Evolutionary conservation across 2,888 invertebrate genomes (phyloP).

Genomic region (Halocaridina rubra): DNA sequence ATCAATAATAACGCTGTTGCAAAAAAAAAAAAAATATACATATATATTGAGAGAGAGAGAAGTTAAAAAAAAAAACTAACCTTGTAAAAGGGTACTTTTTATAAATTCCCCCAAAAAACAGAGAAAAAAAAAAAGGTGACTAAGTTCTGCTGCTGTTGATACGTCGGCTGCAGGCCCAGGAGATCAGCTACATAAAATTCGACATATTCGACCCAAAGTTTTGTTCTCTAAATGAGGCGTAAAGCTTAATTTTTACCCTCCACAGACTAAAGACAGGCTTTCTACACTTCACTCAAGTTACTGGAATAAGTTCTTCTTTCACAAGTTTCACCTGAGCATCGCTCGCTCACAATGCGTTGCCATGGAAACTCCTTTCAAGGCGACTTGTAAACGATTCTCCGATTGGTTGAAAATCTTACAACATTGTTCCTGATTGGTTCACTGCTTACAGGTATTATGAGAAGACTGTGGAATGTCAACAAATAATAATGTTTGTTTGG

Average conservation of each 20-base stretch:
- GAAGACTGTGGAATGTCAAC: not conserved
- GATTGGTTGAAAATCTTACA: not conserved
- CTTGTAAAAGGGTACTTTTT: too few species aligned
- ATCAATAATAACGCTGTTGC: too few species aligned
- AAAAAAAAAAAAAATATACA: too few species aligned
- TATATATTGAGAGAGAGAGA: too few species aligned
- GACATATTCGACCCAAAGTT: too few species aligned
- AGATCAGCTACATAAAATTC: not conserved
- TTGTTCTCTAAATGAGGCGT: too few species aligned
- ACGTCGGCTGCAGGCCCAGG: too few species aligned
- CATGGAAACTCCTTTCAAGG: not conserved
- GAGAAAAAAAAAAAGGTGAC: too few species aligned
- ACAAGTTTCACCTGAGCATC: not conserved
- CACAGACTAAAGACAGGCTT: not conserved
- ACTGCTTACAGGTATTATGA: not conserved
- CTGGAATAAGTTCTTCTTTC: not conserved
- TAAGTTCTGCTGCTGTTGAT: too few species aligned
- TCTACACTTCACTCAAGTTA: not conserved
- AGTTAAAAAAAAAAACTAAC: too few species aligned
- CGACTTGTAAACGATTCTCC: not conserved
- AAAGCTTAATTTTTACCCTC: too few species aligned
- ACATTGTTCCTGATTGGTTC: not conserved
- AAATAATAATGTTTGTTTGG: not conserved
- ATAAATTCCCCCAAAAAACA: too few species aligned
- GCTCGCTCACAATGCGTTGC: not conserved